Base-by-base conservation (phyloP, 2,888 invertebrate genomes). In the Aporophyla lueneburgensis region DNA sequence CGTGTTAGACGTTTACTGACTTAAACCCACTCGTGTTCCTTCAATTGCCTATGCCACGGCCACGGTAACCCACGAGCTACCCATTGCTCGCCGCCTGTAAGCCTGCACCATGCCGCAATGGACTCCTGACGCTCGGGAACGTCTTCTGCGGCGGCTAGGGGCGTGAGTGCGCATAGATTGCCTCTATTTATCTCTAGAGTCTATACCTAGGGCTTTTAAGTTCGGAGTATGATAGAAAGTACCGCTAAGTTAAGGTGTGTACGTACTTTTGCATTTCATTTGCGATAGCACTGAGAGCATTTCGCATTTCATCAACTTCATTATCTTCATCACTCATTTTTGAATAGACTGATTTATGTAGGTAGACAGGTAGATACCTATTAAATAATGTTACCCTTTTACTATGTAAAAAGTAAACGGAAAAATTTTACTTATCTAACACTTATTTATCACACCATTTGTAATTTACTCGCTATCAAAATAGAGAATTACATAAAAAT, bases 241-340 rank as follows among this genome's bases (percentile, higher is more conserved):
- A 33, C 46, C 4, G 12, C 19, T 49, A 19, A 19, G 51, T 51
- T 19, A 51, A 27, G n/a, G 19, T 24, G 16, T 3, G 1, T 58
- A 84, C 79, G 63, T 83, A 94, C 94, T 88, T 91, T 89, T 93
- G 89, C 61, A 94, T 89, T 91, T 95, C 95, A 51, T 87, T 82
- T 53, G 93, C 93, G 71, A 95, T 95, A 51, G 90, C 88, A 33
- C 81, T 80, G 19, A 95, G 86, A n/a, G 94, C 91, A 46, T 85
- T 78, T 54, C 86, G 87, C 91, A 93, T 92, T 86, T 89, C 81
- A 27, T 89, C 84, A 54, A 69, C 73, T 75, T 89, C 87, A n/a
- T 65, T 62, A 51, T 80, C 76, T 10, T 81, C 68, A 58, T 72
- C 74, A 74, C 61, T 88, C 82, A 87, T 82, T 68, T 75, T 63